phyloP scores from a whole-genome alignment of 2,113 vertebrate genomes.

The Pyrgilauda ruficollis region DNA sequence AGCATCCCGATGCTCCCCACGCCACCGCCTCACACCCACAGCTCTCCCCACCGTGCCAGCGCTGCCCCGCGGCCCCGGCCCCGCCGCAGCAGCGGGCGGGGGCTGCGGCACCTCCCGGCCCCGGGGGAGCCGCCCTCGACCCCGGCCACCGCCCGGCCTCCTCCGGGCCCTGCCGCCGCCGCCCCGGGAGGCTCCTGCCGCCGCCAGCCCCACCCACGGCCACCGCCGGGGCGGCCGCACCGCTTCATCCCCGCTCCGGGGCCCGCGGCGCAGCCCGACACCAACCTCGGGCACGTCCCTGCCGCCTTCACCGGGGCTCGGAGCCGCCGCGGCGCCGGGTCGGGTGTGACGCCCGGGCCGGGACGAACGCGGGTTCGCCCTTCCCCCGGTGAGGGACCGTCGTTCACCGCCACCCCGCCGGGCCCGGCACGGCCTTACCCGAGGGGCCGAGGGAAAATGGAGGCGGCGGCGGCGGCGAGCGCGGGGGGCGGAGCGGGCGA shows the following conservation, averaged over 20 bases:
- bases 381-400: not conserved
- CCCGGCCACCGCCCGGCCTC: not conserved
- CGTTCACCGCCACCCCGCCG: not conserved
- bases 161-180: no score
- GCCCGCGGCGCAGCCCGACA: not conserved
- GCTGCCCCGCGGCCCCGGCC: fast-evolving
- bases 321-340: not conserved
- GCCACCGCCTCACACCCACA: fast-evolving
- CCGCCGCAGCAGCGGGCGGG: not conserved
- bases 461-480: not conserved
- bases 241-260: not conserved
- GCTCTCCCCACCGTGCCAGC: not conserved
- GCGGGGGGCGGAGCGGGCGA: not conserved
- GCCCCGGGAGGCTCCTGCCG: no score
- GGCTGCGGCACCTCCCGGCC: not conserved
- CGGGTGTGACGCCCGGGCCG: not conserved
- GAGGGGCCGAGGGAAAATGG: slow-evolving; percentile 40
- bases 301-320: not conserved
- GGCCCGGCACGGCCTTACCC: not conserved
- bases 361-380: not conserved
- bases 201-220: not conserved
- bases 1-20: fast-evolving
- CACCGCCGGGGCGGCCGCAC: not conserved
- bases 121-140: not conserved
- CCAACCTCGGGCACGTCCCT: not conserved